Evolutionary conservation across 2,888 invertebrate genomes (phyloP).

Genomic region (Acronicta aceris): DNA sequence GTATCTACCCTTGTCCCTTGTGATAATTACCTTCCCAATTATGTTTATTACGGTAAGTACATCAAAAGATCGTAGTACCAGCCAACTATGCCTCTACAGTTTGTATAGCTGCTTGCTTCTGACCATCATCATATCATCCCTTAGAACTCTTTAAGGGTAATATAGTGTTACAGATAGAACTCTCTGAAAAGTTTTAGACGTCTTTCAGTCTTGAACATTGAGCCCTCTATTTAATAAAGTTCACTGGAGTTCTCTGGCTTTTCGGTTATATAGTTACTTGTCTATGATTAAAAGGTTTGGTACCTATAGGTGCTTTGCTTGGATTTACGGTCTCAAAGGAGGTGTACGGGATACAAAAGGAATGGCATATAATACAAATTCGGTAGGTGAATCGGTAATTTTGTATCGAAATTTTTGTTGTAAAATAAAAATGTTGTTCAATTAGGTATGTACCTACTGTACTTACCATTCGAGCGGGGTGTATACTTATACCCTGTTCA

Average conservation of each 20-base stretch:
- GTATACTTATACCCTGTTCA: no score
- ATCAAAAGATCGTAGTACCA: constrained; percentile 21
- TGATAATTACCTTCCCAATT: constrained; percentile 14
- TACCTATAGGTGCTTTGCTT: no score
- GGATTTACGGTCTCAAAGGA: no score
- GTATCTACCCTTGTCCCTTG: constrained; percentile 1
- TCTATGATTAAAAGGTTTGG: no score
- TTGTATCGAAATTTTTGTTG: no score
- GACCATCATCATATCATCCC: constrained; percentile 40
- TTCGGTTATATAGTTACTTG: no score
- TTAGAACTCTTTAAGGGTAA: constrained; percentile 29
- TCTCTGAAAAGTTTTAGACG: constrained; percentile 18
- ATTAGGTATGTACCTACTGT: no score
- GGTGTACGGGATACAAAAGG: no score
- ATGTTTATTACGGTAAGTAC: constrained; percentile 33
- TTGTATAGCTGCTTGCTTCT: constrained; percentile 31
- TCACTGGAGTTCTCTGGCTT: neutral
- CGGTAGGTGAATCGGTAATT: no score
- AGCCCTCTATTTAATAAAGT: neutral
- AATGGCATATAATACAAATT: no score
- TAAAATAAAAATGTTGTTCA: no score
- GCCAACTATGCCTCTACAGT: neutral
- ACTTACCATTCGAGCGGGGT: no score
- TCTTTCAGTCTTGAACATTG: constrained; percentile 21
- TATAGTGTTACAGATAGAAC: constrained; percentile 17